Percentiles rank a stretch among this genome's conserved stretches.
These are phyloP conservation scores for Mastacembelus armatus DNA, from an alignment of 2,797 vertebrate genomes.

Conservation along the genomic window DNA sequence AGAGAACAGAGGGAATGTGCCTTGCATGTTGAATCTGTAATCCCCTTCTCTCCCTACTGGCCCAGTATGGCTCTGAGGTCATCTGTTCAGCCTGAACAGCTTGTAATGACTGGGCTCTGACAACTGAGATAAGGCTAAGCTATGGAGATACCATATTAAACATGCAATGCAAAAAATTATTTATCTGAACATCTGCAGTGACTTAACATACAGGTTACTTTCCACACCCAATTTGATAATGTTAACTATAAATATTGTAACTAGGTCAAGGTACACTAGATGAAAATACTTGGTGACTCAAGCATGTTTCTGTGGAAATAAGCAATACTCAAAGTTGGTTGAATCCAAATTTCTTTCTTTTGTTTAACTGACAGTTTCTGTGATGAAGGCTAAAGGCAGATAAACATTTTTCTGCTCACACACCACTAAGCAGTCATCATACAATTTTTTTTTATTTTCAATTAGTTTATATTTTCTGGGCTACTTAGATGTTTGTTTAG, in stretches of 20 bases:
- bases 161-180: neutral
- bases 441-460: slow-evolving; percentile 17
- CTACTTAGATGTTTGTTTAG: slow-evolving; percentile 17
- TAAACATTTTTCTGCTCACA: neutral
- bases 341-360: neutral
- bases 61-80: slow-evolving; percentile 20
- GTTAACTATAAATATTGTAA: too few relatives aligned
- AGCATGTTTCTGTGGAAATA: neutral
- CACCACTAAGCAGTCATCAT: slow-evolving; percentile 6
- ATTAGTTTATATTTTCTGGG: neutral
- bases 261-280: too few relatives aligned
- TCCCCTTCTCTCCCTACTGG: slow-evolving; percentile 10
- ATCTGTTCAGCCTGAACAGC: slow-evolving; percentile 33
- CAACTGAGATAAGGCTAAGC: neutral
- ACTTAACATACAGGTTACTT: too few relatives aligned
- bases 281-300: too few relatives aligned
- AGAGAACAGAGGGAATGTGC: slow-evolving; percentile 10
- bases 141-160: neutral
- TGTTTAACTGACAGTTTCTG: neutral
- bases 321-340: neutral
- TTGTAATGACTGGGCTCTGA: slow-evolving; percentile 11
- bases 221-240: too few relatives aligned
- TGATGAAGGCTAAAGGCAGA: slow-evolving; percentile 11
- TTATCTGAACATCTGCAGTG: neutral
- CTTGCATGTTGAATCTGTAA: slow-evolving; percentile 30